Conservation (phyloP, 2,113 vertebrate genomes). For the Gallinago jamesoni region DNA sequence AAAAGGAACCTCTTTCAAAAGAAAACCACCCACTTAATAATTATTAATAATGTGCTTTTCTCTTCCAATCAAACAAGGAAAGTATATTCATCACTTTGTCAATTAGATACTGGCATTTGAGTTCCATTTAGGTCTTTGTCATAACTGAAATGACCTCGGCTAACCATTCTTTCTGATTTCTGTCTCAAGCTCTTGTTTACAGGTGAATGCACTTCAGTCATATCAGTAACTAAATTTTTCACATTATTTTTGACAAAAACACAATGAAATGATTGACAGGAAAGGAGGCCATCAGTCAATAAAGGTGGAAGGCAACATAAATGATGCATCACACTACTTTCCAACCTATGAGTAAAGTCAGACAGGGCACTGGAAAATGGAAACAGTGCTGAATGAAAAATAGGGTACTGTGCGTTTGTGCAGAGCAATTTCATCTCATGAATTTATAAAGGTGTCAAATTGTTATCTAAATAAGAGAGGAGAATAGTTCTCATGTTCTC, state of each 20-base stretch:
- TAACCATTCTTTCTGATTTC: conserved; percentile 11
- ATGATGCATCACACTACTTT: conserved; percentile 51
- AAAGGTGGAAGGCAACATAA: conserved; percentile 58
- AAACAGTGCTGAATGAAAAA: conserved; percentile 53
- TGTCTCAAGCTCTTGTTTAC: conserved; percentile 30
- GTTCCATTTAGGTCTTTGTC: neutral
- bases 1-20: neutral
- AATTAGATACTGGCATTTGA: neutral
- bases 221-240: neutral
- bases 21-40: neutral
- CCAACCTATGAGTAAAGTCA: conserved; percentile 55
- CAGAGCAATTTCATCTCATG: conserved; percentile 27
- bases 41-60: neutral
- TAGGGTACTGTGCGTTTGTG: neutral
- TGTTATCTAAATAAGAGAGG: conserved; percentile 21
- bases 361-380: conserved; percentile 16
- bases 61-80: neutral
- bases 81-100: neutral
- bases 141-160: neutral
- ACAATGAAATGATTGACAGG: conserved; percentile 40
- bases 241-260: conserved; percentile 43
- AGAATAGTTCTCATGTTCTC: neutral
- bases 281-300: conserved; percentile 48
- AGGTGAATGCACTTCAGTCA: neutral
- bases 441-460: conserved; percentile 44